Evolutionary conservation across 2,797 vertebrate genomes (phyloP), one percentile per base, ranked within the genome.

Genomic region (Carapus acus): DNA sequence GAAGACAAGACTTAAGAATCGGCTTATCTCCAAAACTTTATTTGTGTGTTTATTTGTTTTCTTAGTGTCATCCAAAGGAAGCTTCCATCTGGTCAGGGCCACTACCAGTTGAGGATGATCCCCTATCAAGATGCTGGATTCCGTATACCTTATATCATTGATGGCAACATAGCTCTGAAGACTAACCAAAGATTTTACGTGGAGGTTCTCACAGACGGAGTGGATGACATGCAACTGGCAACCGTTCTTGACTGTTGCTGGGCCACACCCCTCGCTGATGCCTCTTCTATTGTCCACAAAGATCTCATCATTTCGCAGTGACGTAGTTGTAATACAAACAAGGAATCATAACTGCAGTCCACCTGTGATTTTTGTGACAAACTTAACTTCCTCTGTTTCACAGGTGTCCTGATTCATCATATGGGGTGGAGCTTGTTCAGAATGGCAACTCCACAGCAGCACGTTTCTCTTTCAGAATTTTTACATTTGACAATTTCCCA

Each of bases 331-430:
- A 0, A 70, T 36, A 15, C 6, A 13, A 3, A 33, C 31, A 33
- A 7, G 3, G 31, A 33, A 3, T 33, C 31, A 5, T 27, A 5
- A 27, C 9, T 27, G 24, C 24, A 27, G 9, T 27, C 24, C 24
- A n/a, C n/a, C n/a, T n/a, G n/a, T n/a, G n/a, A n/a, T n/a, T n/a
- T n/a, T n/a, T n/a, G n/a, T n/a, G n/a, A n/a, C n/a, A n/a, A n/a
- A n/a, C n/a, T n/a, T n/a, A n/a, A n/a, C n/a, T n/a, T n/a, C n/a
- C n/a, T n/a, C 24, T 27, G 24, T 27, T 9, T 33, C 8, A 33
- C 49, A 88, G 86, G 54, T 88, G 86, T 65, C 83, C 83, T 2
- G 78, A 71, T 49, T 6, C 49, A 51, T 47, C 22, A 4, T 83
- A 87, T 27, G 49, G 41, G 1, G 71, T 83, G 7, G 50, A 57